Evolutionary conservation across 2,797 vertebrate genomes (phyloP), one percentile per base, ranked within the genome.

Genomic region (Argyrosomus regius): DNA sequence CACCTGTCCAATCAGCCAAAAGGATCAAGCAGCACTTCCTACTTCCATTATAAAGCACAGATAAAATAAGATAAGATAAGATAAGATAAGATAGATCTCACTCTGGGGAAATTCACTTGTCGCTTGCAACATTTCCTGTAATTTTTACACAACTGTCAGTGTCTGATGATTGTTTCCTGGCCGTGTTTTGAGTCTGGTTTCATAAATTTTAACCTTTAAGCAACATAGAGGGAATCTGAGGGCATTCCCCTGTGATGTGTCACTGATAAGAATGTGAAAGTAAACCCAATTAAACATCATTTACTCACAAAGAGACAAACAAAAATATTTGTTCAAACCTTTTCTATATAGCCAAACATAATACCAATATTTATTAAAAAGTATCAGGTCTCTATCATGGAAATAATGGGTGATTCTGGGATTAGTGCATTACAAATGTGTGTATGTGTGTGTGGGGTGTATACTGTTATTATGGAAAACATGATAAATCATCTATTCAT

Each of bases 161-260:
- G 48, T 48, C 1, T 50, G 50, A 20, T 61, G 16, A 64, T 28
- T 1, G 0, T 56, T 24, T 31, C 16, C 24, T 52, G 5, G 53
- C 28, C 17, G 22, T 70, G 52, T 70, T 62, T 50, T n/a, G 9
- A 64, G 11, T 26, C 6, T n/a, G 18, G 11, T 71, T 53, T 65
- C 31, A 7, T 41, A 6, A 52, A 9, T 64, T 35, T 35, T 59
- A 12, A 58, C 45, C 46, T 8, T 64, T 57, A 6, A 1, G 52
- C 48, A 18, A 45, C 18, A 14, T 9, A 28, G 17, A 48, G 62
- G 22, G 20, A 74, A 43, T 14, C 6, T 56, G 11, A 58, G 17
- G 54, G 31, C 1, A 35, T 52, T 75, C 64, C 31, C 53, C 4
- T 1, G 2, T 49, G 28, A 65, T 17, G 28, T 54, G 26, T 59